Evolutionary conservation across 2,888 invertebrate genomes (phyloP).

Genomic region (Agrochola lychnidis): DNA sequence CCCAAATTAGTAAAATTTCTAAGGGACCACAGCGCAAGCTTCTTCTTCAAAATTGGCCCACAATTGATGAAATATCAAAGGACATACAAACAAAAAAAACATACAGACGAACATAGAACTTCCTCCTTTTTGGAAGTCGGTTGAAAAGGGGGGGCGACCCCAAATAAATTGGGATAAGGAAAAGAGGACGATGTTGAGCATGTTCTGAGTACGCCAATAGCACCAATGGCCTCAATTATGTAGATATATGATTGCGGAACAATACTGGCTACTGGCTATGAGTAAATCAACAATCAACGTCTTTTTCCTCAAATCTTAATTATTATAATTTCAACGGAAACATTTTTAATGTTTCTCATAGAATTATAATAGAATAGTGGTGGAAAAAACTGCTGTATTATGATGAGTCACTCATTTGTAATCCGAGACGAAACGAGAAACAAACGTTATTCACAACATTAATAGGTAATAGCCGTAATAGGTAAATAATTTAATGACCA

Average conservation of each 20-base stretch:
- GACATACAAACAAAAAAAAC: no score
- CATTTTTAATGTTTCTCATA: conserved; percentile 9
- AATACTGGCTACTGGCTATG: not conserved
- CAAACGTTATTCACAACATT: conserved; percentile 12
- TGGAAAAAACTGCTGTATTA: conserved; percentile 18
- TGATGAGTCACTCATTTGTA: conserved; percentile 39
- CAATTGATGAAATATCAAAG: no score
- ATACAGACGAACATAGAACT: no score
- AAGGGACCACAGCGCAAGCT: no score
- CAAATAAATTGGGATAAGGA: no score
- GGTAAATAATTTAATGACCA: conserved; percentile 8
- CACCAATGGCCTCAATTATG: not conserved
- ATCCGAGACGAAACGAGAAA: conserved; percentile 9
- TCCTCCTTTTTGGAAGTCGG: no score
- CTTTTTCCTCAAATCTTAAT: not conserved
- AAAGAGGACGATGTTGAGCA: no score
- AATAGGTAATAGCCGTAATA: not conserved
- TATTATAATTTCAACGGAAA: conserved; percentile 8
- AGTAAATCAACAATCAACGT: not conserved
- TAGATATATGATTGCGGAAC: not conserved
- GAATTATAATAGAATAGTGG: not conserved
- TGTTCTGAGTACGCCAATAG: not conserved
- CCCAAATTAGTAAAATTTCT: no score
- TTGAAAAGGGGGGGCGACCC: no score
- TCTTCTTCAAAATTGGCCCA: no score